Evolutionary conservation across 30 jellyfish, hydroid and myxozoan genomes (phyloP), one percentile per base, ranked within the genome.

Genomic region (Catostylus mosaicus): DNA sequence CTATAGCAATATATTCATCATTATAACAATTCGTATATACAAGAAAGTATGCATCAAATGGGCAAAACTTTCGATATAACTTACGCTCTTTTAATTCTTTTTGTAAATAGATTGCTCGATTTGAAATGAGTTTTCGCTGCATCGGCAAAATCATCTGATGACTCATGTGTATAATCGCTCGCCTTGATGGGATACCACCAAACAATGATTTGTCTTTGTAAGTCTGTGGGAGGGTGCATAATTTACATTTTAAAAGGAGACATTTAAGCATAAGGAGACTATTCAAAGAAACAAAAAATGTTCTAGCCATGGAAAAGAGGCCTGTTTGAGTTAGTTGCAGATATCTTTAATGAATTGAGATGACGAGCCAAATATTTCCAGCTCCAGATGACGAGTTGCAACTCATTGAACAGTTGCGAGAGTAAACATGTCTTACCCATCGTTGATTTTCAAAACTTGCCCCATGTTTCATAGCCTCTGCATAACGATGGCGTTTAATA

Each of bases 401-500:
- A n/a, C n/a, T n/a, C n/a, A n/a, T n/a, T n/a, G n/a, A n/a, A n/a
- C n/a, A n/a, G n/a, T n/a, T n/a, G n/a, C n/a, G n/a, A n/a, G n/a
- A n/a, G n/a, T n/a, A n/a, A n/a, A n/a, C 45, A 73, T 40, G 18
- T 12, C 54, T 9, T 47, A 79, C 90, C 82, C 68, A 31, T 67
- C 61, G 74, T n/a, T 47, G 73, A 19, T 60, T 29, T n/a, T 70
- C 74, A 27, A 63, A 38, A 70, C 68, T 31, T 2, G 82, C 90
- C 14, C 90, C 90, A 6, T 36, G 78, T 43, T 78, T 47, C 30
- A 79, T 79, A 7, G 90, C 90, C 31, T 79, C 90, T 3, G 90
- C 90, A 45, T 62, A 79, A 47, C 90, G 82, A 36, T 79, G 90
- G 0, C 90, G 80, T 47, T 79, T 79, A 19, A 79, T 79, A 67